phyloP scores from a whole-genome alignment of 2,113 vertebrate genomes.

The Chaetops frenatus region DNA sequence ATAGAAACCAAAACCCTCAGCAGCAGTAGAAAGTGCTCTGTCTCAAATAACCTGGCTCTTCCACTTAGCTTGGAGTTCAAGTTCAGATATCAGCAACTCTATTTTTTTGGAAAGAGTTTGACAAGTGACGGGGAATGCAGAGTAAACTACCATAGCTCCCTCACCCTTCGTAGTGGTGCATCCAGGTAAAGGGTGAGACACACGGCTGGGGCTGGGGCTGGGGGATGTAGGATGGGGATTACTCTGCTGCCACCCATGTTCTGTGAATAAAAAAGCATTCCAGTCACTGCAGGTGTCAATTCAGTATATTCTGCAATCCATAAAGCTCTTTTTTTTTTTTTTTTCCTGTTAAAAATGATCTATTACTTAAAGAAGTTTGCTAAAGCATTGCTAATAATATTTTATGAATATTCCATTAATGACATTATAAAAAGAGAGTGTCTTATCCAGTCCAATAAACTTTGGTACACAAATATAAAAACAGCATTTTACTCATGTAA shows the following conservation, averaged over 20 bases:
- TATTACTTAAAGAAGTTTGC: neutral
- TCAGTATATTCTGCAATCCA: constrained; percentile 10
- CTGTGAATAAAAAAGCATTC: constrained; percentile 53
- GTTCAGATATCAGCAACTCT: neutral
- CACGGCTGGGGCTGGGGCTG: constrained; percentile 31
- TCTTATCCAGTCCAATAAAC: neutral
- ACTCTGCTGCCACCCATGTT: constrained; percentile 47
- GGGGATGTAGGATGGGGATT: constrained; percentile 43
- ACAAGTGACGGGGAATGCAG: constrained; percentile 7
- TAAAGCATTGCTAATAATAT: neutral
- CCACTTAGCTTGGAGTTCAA: neutral
- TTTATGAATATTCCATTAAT: neutral
- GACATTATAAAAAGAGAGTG: neutral
- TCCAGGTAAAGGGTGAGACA: constrained; percentile 49
- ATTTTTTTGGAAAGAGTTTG: neutral
- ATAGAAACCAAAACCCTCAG: neutral
- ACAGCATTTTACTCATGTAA: neutral
- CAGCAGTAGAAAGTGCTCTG: neutral
- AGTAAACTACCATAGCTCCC: constrained; percentile 26
- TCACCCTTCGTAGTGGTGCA: constrained; percentile 48
- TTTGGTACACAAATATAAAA: neutral
- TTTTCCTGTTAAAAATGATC: neutral
- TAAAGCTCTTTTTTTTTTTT: neutral
- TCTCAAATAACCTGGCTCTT: neutral
- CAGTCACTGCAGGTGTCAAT: constrained; percentile 26